Base-by-base conservation (phyloP, 2,888 invertebrate species). In the Pseudeuparius sepicola region DNA sequence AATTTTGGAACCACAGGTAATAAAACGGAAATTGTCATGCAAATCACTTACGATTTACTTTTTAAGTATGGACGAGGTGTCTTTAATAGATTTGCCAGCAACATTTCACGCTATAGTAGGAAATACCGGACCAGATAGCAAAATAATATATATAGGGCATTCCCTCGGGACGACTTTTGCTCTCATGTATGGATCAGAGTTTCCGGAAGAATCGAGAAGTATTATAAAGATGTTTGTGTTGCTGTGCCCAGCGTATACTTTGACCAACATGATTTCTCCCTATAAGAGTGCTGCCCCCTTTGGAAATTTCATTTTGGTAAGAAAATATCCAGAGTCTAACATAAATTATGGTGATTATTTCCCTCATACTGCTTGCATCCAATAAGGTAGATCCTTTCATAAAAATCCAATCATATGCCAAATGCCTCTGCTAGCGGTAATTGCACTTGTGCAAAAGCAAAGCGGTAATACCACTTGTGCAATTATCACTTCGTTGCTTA, bases 121-220 rank as follows among this genome's bases (percentile, higher is more conserved):
- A 4, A 38, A 52, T 35, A 55, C 58, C 2, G 50, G 47, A 6
- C 38, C 45, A 12, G 49, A 46, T 4, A 54, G 49, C 15, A 47
- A 59, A 42, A 53, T 81, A 16, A 72, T 75, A 47, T 92, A 88
- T 55, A 66, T 90, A 24, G 93, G 92, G 0, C 89, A 92, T 60
- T 92, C 89, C 0, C 83, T 92, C 72, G 92, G 90, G 2, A 82
- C 84, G 1, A 78, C 84, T 0, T 66, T 75, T 36, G 70, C 78
- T 40, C 75, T 79, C 49, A 79, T 78, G 20, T 68, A 83, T 56
- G 68, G 78, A 27, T 74, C 79, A 2, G 71, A 74, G 16, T 68
- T 71, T 50, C 76, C 80, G 0, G 70, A 78, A 39, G 77, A 81
- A 48, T 78, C 83, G 39, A 68, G 72, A 27, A 68, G 75, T 31